phyloP scores from a whole-genome alignment of 2,797 vertebrate species.

The Rhinatrema bivittatum region DNA sequence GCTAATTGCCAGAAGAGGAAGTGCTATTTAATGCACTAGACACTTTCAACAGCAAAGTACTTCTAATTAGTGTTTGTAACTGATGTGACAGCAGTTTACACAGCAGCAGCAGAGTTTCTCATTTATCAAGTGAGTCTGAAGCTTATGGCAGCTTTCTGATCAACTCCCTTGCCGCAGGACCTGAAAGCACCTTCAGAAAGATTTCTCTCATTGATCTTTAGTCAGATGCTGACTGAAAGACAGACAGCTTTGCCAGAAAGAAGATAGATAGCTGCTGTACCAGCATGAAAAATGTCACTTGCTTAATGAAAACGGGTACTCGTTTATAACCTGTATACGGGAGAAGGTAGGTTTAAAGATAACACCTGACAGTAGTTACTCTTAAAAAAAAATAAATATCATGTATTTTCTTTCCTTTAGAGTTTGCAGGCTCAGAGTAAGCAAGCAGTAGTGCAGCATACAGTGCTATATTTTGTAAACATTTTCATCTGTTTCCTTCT shows the following conservation, averaged over 20 bases:
- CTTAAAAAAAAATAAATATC: too few species aligned
- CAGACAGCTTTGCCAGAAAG: conserved; percentile 58
- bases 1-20: conserved; percentile 90
- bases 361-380: too few species aligned
- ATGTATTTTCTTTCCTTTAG: too few species aligned
- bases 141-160: conserved; percentile 74
- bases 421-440: too few species aligned
- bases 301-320: conserved; percentile 56
- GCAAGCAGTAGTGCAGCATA: too few species aligned
- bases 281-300: conserved; percentile 56
- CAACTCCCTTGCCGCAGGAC: conserved; percentile 63
- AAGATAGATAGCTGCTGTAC: conserved; percentile 60
- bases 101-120: conserved; percentile 60
- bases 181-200: conserved; percentile 72
- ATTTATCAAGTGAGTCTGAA: conserved; percentile 63
- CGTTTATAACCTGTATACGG: conserved; percentile 21
- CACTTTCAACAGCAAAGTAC: conserved; percentile 75
- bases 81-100: conserved; percentile 70
- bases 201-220: conserved; percentile 74
- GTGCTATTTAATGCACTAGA: conserved; percentile 79
- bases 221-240: conserved; percentile 64
- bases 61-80: conserved; percentile 83
- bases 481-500: too few species aligned
- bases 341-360: too few species aligned
- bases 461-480: too few species aligned